Evolutionary conservation across 2,113 vertebrate species (phyloP), one percentile per base, ranked within the genome.

Genomic region (Lagopus muta): DNA sequence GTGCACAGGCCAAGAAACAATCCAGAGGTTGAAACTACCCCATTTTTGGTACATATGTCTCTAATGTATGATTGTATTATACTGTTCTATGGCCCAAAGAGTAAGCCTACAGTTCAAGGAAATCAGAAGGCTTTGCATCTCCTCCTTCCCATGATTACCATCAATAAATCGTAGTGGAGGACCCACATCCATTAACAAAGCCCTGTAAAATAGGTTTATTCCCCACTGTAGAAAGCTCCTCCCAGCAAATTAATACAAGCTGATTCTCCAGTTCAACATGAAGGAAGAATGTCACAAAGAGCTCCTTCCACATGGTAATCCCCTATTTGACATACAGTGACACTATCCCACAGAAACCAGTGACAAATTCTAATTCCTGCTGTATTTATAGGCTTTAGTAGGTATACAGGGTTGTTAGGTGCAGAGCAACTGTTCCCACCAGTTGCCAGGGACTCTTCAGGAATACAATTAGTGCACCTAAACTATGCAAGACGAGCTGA

Each of bases 361-460:
- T 96, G 79, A 93, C 61, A 95, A 97, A 95, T 47, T 74, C 61
- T 86, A 90, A 89, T 83, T 96, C 84, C 76, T 84, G 15, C 78
- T 94, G 90, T 98, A 98, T 98, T 98, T 98, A 97, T 94, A 97
- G 95, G 89, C 79, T 94, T 97, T 91, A 93, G 62, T 40, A 77
- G 78, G 50, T 72, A 90, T 34, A 50, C 72, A 54, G 36, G 19
- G 38, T 50, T 34, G 43, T 30, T 92, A 84, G 91, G 82, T 95
- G 57, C 88, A 94, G 81, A 96, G 90, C 86, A 97, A 97, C 94
- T 89, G 79, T 78, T 96, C 88, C 87, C 67, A 70, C 36, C 12
- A 69, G 54, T 10, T 54, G 27, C 52, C 52, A 54, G 65, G 47
- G 50, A 88, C 50, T 60, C 75, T 85, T 89, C 75, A 90, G 69